A percentile compares a stretch with the other conserved stretches of the same genome.
phyloP scores from a whole-genome alignment of 2,113 vertebrate genomes.

The Tringa solitaria region DNA sequence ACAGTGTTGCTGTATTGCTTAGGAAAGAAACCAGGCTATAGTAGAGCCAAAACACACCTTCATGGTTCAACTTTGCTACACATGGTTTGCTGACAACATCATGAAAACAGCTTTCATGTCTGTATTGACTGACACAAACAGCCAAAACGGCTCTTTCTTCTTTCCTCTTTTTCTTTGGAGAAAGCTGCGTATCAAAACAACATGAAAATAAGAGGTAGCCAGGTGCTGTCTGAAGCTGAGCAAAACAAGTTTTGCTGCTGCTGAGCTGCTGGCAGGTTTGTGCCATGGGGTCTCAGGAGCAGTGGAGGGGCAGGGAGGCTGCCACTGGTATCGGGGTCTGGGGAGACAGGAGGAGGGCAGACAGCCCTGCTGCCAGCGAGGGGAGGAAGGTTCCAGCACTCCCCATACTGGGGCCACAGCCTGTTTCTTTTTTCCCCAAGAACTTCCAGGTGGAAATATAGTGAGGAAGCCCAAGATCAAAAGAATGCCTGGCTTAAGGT shows the following conservation, averaged over 20 bases:
- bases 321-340: fast-evolving
- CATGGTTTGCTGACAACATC: not conserved
- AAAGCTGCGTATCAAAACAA: not conserved
- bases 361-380: not conserved
- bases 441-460: not conserved
- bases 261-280: not conserved
- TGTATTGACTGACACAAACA: not conserved
- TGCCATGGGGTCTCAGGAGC: not conserved
- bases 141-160: not conserved
- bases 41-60: not conserved
- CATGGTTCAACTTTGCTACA: not conserved
- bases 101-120: not conserved
- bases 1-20: not conserved
- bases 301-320: not conserved
- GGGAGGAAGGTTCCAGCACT: not conserved
- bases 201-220: fast-evolving
- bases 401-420: not conserved
- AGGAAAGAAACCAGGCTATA: not conserved
- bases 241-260: not conserved
- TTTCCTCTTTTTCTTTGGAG: not conserved
- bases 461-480: not conserved
- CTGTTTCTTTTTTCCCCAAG: not conserved
- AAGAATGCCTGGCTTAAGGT: not conserved
- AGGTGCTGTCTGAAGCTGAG: not conserved
- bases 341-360: not conserved